Evolutionary conservation across 2,797 vertebrate species (phyloP), one percentile per base, ranked within the genome.

Genomic region (Hephaestus fuliginosus): DNA sequence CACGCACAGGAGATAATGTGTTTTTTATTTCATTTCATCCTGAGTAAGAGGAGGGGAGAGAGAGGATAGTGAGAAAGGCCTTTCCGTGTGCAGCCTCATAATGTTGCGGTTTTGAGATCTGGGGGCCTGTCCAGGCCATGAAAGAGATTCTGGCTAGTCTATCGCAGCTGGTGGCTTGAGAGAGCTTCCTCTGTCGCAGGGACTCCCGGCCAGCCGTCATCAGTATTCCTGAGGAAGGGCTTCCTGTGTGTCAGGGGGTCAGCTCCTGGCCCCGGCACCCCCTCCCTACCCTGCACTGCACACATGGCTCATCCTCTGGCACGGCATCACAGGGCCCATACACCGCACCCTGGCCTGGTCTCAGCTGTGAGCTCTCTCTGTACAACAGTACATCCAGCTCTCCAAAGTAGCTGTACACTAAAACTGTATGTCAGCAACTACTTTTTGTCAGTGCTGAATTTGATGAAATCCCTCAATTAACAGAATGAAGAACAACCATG

Each of bases 151-250:
- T 93, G 86, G 92, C 90, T 93, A 89, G 93, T 95, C 93, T 86
- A 80, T 88, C 84, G 90, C 95, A 96, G 96, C 95, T 96, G 96
- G 94, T 94, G 94, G 91, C 93, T 94, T 93, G 84, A 94, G 92
- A 94, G 92, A 89, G 92, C 94, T 95, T 95, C 94, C 94, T 95
- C 91, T 94, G 91, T 95, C 89, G 64, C 85, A 85, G 84, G 89
- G 90, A 92, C 91, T 93, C 90, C 87, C 69, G 78, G 88, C 86
- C 84, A 84, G 89, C 76, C 88, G 11, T 93, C 93, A 95, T 96
- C 93, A 94, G 94, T 96, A 96, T 96, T 96, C 95, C 87, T 86
- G 73, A 92, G 86, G 90, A 93, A 92, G 86, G 88, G 89, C 94
- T 95, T 96, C 95, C 95, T 96, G 92, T 93, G 93, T 90, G 80